Evolutionary conservation across 2,888 invertebrate genomes (phyloP), one percentile per base, ranked within the genome.

Genomic region (Calameuta pallipes): DNA sequence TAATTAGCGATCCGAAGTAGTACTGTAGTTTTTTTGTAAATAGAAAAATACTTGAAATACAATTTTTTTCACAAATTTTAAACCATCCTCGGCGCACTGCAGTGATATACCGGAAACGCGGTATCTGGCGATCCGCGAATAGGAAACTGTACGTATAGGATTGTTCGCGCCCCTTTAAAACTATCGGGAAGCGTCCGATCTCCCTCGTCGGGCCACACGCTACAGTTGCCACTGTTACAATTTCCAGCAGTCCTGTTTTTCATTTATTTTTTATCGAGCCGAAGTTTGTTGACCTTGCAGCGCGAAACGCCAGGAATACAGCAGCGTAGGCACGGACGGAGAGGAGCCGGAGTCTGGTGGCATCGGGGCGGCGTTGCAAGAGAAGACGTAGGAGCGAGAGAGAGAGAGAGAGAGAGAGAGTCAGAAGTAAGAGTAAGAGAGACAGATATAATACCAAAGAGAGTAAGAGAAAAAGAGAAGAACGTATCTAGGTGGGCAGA

Each of bases 231-330:
- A 83, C 85, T 86, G 86, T 86, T 86, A 86, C 86, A 87, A 86
- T 86, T 86, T 86, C 86, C 85, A 87, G 86, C 87, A 86, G 86
- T 83, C 84, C 84, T 82, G 83, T 82, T 83, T 75, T 74, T 85
- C 84, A 84, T 86, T 85, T 87, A 82, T 87, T 87, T 86, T 87
- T 85, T 84, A 86, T 86, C 86, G 85, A 84, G 84, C 83, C 87
- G 86, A 87, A 87, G 87, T 87, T 87, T 87, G 87, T 87, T 87
- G 87, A 87, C 87, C 87, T 87, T 87, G 86, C 87, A 86, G 85
- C 83, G 87, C 84, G 83, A 87, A 87, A 87, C 87, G 86, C 87
- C 86, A 86, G 86, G 86, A 86, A 87, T 86, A 86, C 83, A 87
- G 84, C 81, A 82, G 86, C 81, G 84, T 82, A 86, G 85, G 86